Evolutionary conservation across 2,797 vertebrate genomes (phyloP), one percentile per base, ranked within the genome.

Genomic region (Betta splendens): DNA sequence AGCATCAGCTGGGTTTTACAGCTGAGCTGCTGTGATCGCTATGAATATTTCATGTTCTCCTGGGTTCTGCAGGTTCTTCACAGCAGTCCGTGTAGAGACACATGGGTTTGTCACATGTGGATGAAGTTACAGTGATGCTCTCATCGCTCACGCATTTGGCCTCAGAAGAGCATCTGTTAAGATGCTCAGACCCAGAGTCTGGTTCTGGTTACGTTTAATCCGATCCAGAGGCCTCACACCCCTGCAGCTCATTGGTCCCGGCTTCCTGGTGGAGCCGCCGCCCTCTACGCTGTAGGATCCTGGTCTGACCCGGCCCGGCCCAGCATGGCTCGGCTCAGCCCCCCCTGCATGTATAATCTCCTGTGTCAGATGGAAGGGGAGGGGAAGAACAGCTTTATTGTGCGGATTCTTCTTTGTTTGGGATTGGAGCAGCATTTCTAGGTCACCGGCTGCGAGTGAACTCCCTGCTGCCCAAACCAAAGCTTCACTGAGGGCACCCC

Each of bases 371-470:
- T 64, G 44, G 70, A 64, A 43, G 57, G 1, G 43, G 10, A 16
- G 20, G 31, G 39, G 44, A 65, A 79, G 81, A 80, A 77, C 63
- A 79, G 80, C 69, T 57, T 66, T 64, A 84, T 85, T 87, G 82
- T 86, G 64, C 62, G 2, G 7, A 55, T 82, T 64, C 75, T 66
- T 63, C 61, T 81, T 80, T 78, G 83, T 80, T 72, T 54, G 67
- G 51, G 58, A 63, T 68, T 50, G 71, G 45, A 47, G 72, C 40
- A 69, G 71, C 68, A 77, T 82, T 82, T 86, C 76, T 83, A 76
- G 83, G 81, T 82, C 78, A 78, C 63, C 33, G 74, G 70, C 72
- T 76, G 72, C 31, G 72, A 45, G 42, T 73, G 58, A 78, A 81
- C 54, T 54, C 71, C 72, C 58, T 26, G 20, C 62, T 75, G 72